These are phyloP conservation scores for Caenorhabditis brenneri DNA, from an alignment of 1,140 invertebrate species.

Conservation along the genomic window DNA sequence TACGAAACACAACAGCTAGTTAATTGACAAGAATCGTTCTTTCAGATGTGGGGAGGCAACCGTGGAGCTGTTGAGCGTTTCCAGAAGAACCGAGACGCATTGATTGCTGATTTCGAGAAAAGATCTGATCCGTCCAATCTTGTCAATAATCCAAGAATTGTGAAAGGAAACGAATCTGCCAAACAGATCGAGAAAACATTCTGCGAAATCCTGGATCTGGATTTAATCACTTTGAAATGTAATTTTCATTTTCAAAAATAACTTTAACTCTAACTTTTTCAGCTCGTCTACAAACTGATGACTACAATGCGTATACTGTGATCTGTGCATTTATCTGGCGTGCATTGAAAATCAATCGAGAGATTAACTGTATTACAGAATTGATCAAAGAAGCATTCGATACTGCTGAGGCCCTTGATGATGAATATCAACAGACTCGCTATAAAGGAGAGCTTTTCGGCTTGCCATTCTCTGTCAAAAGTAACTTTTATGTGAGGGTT, in stretches of 20 bases:
- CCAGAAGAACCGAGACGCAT: not conserved
- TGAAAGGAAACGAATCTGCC: not conserved
- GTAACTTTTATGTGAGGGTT: slow-evolving; percentile 65
- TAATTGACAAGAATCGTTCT: too few species aligned
- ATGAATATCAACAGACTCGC: slow-evolving; percentile 28
- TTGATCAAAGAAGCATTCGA: slow-evolving; percentile 42
- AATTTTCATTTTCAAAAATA: not conserved
- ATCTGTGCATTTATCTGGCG: slow-evolving; percentile 20
- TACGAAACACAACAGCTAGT: too few species aligned
- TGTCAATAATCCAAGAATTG: not conserved
- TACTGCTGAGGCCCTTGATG: slow-evolving; percentile 8
- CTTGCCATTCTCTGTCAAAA: slow-evolving; percentile 69
- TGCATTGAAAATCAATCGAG: slow-evolving; percentile 12
- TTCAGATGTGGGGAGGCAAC: slow-evolving; percentile 11
- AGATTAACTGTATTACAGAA: slow-evolving; percentile 43
- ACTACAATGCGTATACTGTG: slow-evolving; percentile 22
- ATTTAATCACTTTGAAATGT: slow-evolving; percentile 14
- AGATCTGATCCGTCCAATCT: not conserved
- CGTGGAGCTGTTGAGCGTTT: slow-evolving; percentile 6
- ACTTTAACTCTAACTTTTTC: not conserved
- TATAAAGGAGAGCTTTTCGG: slow-evolving; percentile 65
- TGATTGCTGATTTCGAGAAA: not conserved
- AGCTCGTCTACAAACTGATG: slow-evolving; percentile 5
- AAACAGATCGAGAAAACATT: slow-evolving; percentile 6
- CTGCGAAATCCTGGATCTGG: slow-evolving; percentile 3